phyloP scores from a whole-genome alignment of 2,888 invertebrate species.

The Aphrophora alni region DNA sequence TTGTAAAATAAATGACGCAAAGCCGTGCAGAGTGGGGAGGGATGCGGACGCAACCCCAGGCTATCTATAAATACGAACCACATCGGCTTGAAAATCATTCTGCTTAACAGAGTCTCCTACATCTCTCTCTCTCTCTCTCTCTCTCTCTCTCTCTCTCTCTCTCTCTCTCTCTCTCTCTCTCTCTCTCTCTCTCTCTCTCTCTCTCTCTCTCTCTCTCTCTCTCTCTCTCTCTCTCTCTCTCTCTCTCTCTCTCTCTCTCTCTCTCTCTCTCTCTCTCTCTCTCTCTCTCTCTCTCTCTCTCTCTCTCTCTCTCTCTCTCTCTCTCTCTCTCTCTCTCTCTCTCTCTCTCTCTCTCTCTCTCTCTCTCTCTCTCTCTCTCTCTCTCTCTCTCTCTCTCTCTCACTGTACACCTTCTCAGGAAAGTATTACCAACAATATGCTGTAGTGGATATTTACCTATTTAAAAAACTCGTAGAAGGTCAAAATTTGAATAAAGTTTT shows the following conservation, averaged over 20 bases:
- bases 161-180: slow-evolving; percentile 13
- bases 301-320: slow-evolving; percentile 13
- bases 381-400: slow-evolving; percentile 13
- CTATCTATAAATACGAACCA: no score
- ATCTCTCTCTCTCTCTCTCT: no score
- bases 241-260: slow-evolving; percentile 9
- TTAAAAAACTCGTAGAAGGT: no score
- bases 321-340: slow-evolving; percentile 13
- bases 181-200: slow-evolving; percentile 13
- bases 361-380: slow-evolving; percentile 13
- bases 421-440: no score
- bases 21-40: no score
- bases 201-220: slow-evolving; percentile 13
- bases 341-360: slow-evolving; percentile 13
- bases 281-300: slow-evolving; percentile 13
- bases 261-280: slow-evolving; percentile 13
- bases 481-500: no score
- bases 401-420: no score
- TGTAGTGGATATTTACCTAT: no score
- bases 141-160: slow-evolving; percentile 13
- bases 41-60: no score
- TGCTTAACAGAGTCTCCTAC: no score
- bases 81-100: no score
- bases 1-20: no score
- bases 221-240: slow-evolving; percentile 13